Evolutionary conservation across 2,888 invertebrate species (phyloP).

Genomic region (Tipula lateralis): DNA sequence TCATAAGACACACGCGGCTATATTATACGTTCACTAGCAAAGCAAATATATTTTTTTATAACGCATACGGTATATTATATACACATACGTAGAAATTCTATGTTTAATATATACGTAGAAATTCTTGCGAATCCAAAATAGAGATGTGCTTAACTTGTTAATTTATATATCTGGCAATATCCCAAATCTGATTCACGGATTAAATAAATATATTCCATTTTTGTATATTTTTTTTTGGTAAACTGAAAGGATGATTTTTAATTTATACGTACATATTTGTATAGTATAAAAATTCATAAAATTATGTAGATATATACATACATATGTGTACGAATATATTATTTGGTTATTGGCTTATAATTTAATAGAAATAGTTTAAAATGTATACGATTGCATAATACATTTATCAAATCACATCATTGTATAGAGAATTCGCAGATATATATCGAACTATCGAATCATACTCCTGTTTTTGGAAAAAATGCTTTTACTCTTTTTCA

Average conservation of each 20-base stretch:
- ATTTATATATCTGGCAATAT: background rate
- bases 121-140: background rate
- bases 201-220: slow-evolving; percentile 24
- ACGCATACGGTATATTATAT: background rate
- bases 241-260: background rate
- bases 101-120: background rate
- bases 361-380: background rate
- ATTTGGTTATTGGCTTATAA: background rate
- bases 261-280: background rate
- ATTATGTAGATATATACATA: background rate
- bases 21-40: slow-evolving; percentile 39
- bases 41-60: background rate
- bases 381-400: background rate
- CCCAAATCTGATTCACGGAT: slow-evolving; percentile 1
- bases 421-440: background rate
- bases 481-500: background rate
- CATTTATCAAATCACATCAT: background rate
- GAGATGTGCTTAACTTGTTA: background rate
- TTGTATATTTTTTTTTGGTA: background rate
- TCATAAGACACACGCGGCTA: slow-evolving; percentile 67
- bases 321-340: background rate
- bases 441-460: background rate
- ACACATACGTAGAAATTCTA: no score
- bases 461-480: background rate
- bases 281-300: background rate